These are phyloP conservation scores for Anthopleura sola DNA, from an alignment of 64 coral and sea anemone genomes.

Conservation along the genomic window DNA sequence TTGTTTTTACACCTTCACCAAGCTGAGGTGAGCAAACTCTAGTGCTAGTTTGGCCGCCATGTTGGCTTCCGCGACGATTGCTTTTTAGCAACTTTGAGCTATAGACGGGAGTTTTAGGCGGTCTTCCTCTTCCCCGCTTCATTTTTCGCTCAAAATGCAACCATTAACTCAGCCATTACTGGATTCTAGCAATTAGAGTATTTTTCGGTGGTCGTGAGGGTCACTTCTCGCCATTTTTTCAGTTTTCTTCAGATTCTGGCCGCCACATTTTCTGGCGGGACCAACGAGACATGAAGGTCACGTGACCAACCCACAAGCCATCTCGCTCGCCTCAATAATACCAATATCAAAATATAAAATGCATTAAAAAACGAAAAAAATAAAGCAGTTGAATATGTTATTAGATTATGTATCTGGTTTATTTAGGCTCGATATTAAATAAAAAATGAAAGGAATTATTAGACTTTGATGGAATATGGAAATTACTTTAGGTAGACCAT, in stretches of 20 bases:
- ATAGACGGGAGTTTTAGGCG: constrained; percentile 66
- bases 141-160: constrained; percentile 55
- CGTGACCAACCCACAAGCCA: constrained; percentile 85
- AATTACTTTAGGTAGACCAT: neutral
- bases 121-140: constrained; percentile 92
- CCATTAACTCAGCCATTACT: neutral
- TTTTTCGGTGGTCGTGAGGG: constrained; percentile 2
- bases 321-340: constrained; percentile 41
- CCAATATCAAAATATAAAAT: neutral
- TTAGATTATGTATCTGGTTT: neutral
- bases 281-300: constrained; percentile 59
- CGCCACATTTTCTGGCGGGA: constrained; percentile 96
- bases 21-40: constrained; percentile 43
- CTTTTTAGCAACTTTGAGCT: constrained; percentile 59
- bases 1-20: constrained; percentile 60
- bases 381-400: neutral
- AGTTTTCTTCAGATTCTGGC: constrained; percentile 50
- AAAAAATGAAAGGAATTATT: neutral
- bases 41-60: constrained; percentile 83
- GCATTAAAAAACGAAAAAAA: neutral
- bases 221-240: constrained; percentile 48
- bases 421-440: neutral
- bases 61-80: constrained; percentile 67
- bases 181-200: constrained; percentile 29
- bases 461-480: neutral